Evolutionary conservation across 35 echinoderm and acorn worm genomes (phyloP).

Genomic region (Amphiura filiformis): DNA sequence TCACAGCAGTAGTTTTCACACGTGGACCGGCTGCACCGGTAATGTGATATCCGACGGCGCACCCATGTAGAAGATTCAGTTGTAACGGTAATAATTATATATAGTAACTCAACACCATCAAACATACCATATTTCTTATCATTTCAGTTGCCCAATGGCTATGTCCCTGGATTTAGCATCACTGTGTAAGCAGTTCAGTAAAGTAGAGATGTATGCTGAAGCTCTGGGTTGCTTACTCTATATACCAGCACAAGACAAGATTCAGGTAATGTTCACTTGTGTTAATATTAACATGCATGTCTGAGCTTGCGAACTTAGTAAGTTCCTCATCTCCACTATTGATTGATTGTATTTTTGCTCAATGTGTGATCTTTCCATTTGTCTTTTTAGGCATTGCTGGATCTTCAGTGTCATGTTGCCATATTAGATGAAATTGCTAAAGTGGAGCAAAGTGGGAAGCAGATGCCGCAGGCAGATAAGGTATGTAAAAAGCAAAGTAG

Average conservation of each 20-base stretch:
- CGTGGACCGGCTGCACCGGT: too few relatives aligned
- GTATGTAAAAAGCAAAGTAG: slow-evolving; percentile 2
- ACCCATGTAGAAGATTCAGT: too few relatives aligned
- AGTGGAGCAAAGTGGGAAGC: slow-evolving; percentile 14
- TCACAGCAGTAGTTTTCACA: too few relatives aligned
- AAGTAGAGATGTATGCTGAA: slow-evolving; percentile 74
- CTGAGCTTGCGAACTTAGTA: not conserved
- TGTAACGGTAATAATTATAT: too few relatives aligned
- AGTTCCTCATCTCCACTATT: not conserved
- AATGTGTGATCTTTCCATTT: not conserved
- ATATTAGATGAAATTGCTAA: slow-evolving; percentile 26
- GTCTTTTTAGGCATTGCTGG: slow-evolving; percentile 5
- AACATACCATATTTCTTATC: not conserved
- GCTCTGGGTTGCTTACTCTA: slow-evolving; percentile 73
- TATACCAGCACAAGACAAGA: slow-evolving; percentile 48
- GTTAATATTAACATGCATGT: not conserved
- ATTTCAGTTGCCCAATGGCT: slow-evolving; percentile 54
- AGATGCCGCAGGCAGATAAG: not conserved
- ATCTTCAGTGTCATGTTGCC: slow-evolving; percentile 5
- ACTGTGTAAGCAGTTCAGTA: slow-evolving; percentile 22
- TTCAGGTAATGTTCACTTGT: slow-evolving; percentile 68
- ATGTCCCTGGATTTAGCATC: slow-evolving; percentile 12
- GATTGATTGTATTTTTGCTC: not conserved
- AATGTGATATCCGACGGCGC: too few relatives aligned
- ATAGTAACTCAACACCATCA: not conserved